Conservation (phyloP, 1,140 invertebrate species). For the Acyrthosiphon pisum region DNA sequence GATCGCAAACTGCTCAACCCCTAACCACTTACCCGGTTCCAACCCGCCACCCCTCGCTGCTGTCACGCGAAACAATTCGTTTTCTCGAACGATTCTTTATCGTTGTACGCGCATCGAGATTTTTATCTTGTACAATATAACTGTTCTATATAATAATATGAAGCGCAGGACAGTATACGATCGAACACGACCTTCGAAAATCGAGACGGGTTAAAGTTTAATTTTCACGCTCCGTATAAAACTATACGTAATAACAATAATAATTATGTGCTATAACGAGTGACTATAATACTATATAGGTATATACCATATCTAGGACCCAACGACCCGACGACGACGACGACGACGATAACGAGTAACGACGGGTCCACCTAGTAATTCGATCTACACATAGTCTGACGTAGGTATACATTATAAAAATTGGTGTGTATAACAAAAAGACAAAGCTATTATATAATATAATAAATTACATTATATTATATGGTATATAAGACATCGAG, state of each 20-base stretch:
- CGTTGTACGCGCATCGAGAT: background rate
- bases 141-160: background rate
- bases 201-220: constrained; percentile 8
- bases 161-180: background rate
- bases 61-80: background rate
- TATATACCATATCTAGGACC: background rate
- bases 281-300: no score
- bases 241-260: background rate
- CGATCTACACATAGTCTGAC: background rate
- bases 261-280: background rate
- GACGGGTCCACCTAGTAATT: background rate
- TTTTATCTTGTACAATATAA: background rate
- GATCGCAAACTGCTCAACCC: background rate
- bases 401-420: background rate
- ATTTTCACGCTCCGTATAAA: constrained; percentile 2
- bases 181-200: background rate
- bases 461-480: background rate
- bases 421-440: background rate
- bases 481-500: background rate
- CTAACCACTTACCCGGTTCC: background rate
- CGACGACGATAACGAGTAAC: background rate
- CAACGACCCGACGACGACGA: background rate
- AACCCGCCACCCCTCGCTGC: background rate
- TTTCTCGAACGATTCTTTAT: background rate
- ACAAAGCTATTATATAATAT: background rate